Evolutionary conservation across 2,888 invertebrate species (phyloP), one percentile per base, ranked within the genome.

Genomic region (Lymantria monacha): DNA sequence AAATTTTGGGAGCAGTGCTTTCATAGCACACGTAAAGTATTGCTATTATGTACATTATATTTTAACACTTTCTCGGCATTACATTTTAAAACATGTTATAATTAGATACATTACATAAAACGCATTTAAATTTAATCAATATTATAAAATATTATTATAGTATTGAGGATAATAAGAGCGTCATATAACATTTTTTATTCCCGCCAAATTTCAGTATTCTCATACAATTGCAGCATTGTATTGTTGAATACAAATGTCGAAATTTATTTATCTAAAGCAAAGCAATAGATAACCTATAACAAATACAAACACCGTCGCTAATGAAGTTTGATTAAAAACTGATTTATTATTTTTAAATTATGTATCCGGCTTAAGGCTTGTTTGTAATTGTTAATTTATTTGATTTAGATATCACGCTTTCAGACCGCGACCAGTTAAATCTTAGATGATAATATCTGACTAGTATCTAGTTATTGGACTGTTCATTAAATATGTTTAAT

Each of bases 281-380:
- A 38, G 8, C 37, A 38, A 31, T 45, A 46, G 22, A 46, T 45
- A 47, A 30, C 3, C 22, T 61, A 58, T 66, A 64, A 66, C 66
- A 66, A 74, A 78, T 75, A 81, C 82, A 81, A 83, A 82, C 81
- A 81, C 76, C 74, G 58, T 46, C 55, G 59, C 77, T 83, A 87
- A 87, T 85, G 82, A 86, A 84, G 70, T 80, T 79, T 79, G 84
- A 85, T 83, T 84, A 83, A 83, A 80, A 82, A 76, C 64, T 81
- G 74, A 83, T 84, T 83, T 81, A 81, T 81, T 76, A 74, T 75
- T 77, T 79, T 76, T 74, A 72, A 68, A 63, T 61, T 59, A 66
- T 61, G 70, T 69, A 73, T 76, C 73, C 75, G 74, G 71, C 63
- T 69, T 46, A 31, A 48, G 53, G 48, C 61, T 63, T 66, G 63